Evolutionary conservation across 2,888 invertebrate species (phyloP).

Genomic region (Torymus auratus): DNA sequence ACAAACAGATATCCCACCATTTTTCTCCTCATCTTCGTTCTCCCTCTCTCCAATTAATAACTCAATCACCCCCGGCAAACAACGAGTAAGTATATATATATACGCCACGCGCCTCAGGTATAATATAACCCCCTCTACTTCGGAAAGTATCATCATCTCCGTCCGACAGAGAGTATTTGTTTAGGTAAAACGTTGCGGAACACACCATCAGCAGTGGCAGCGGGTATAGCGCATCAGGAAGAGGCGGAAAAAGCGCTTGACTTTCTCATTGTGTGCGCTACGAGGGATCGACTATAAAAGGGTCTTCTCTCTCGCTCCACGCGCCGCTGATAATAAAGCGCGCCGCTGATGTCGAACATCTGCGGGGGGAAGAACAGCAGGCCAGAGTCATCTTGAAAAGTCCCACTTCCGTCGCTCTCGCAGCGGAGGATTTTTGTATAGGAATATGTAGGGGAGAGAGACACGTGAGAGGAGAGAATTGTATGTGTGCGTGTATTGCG

Average conservation of each 20-base stretch:
- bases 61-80: no score
- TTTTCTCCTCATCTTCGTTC: no score
- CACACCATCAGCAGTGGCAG: background rate
- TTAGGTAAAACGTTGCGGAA: background rate
- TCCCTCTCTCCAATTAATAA: no score
- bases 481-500: no score
- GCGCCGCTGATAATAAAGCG: constrained; percentile 40
- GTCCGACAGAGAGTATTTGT: background rate
- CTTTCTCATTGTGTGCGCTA: constrained; percentile 16
- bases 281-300: constrained; percentile 44
- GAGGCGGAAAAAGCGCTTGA: constrained; percentile 37
- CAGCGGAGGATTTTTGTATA: background rate
- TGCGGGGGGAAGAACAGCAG: constrained; percentile 27
- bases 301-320: constrained; percentile 26
- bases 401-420: constrained; percentile 41
- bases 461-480: no score
- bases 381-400: constrained; percentile 51
- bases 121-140: no score
- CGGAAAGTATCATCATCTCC: no score
- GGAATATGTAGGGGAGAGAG: background rate
- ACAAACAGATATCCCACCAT: no score
- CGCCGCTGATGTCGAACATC: constrained; percentile 39
- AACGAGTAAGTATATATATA: no score
- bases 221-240: background rate
- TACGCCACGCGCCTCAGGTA: no score